Base-by-base conservation (phyloP, 2,113 vertebrate genomes). In the Prolemur simus region DNA sequence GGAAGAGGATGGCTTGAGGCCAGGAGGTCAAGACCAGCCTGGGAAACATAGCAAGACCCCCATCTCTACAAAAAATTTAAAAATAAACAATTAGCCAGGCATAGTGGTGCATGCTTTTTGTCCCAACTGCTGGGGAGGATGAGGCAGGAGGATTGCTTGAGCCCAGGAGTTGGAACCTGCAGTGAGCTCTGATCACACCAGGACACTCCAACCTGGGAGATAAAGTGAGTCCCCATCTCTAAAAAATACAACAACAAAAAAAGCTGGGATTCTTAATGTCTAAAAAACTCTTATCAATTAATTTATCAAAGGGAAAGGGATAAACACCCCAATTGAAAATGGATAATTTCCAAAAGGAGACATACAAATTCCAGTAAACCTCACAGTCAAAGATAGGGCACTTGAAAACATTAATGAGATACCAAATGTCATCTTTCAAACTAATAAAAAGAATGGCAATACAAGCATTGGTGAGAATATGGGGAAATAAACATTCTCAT, bases 391-490 rank as follows among this genome's bases (percentile, higher is more conserved):
- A 78, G 3, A 47, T 20, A 87, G 45, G 12, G 20, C 37, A 77
- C 69, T 8, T 87, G 14, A 89, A 96, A 94, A 94, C 25, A 80
- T n/a, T 90, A 95, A 45, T 74, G 82, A 64, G n/a, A 83, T 80
- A 81, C 3, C n/a, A 49, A 80, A n/a, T 47, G 20, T 14, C 66
- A 71, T 13, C 37, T 71, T 82, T 89, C 71, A 92, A 86, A 92
- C 91, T 89, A 82, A 63, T 89, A 58, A 89, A 93, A 96, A 86
- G 32, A 91, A 89, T 78, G 68, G 58, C 0, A 3, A 49, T 21
- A 66, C 58, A 91, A 96, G 34, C 39, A 78, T 68, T 83, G 20
- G 9, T 95, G 74, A 83, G 27, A 86, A 58, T 85, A 86, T 23
- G 87, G 6, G 32, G 42, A 77, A 80, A 60, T 84, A 89, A 92